Base-by-base conservation (phyloP, 2,113 vertebrate species). In the Recurvirostra avosetta region DNA sequence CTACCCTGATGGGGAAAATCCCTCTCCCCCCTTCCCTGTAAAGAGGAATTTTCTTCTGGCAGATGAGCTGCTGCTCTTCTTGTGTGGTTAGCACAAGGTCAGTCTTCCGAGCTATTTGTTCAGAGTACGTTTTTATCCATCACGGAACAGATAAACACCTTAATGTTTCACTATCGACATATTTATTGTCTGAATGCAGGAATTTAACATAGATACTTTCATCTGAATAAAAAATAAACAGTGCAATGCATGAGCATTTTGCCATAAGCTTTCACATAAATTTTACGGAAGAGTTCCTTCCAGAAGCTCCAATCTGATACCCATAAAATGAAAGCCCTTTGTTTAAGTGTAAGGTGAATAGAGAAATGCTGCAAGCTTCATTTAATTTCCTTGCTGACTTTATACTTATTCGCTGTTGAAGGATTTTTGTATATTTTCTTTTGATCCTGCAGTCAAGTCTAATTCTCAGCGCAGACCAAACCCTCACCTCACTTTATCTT, bases 381-480 rank as follows among this genome's bases (percentile, higher is more conserved):
- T 95, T 89, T 95, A 43, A 77, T 94, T 91, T 94, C 36, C 52
- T 94, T 91, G n/a, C 80, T 91, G 90, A 89, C 80, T 94, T 92
- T 77, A 47, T 86, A 38, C 15, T 83, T 86, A 53, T 9, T 91
- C 0, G 1, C 26, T 43, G 15, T 79, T 86, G 65, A 78, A 92
- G 76, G 65, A 52, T 75, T 96, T 95, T 92, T 95, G 47, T 87
- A 7, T 92, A 40, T 85, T 95, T 94, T 85, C 27, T 89, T 50
- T 91, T 75, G 68, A 82, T 96, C 56, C 34, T 78, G 11, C 56
- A 82, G 73, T 90, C 73, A 72, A 78, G 61, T 85, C 36, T 75
- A 72, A 61, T 86, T 96, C 34, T 87, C 87, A 61, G 91, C 89
- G 61, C 47, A 85, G 74, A 32, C 63, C 77, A 87, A 92, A 84